Conservation (phyloP, 2,797 vertebrate species). For the Falco columbarius region DNA sequence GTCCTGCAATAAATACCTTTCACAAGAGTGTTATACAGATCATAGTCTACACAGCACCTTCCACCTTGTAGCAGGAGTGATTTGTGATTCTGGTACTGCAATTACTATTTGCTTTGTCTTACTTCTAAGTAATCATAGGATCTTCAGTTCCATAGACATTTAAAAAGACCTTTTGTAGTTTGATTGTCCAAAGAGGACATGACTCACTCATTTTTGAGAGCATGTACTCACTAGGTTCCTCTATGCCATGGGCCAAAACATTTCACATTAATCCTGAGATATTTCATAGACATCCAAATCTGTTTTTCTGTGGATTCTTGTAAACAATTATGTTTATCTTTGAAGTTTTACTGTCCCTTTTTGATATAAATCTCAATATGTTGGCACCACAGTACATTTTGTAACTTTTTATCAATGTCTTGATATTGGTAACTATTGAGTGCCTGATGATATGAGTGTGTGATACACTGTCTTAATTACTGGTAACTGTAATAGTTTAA, state of each 20-base stretch:
- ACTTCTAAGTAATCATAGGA: not conserved
- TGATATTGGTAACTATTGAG: not conserved
- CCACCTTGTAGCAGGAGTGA: not conserved
- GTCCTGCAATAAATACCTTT: not conserved
- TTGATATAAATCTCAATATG: not conserved
- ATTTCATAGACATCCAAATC: not conserved
- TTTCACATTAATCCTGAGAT: not conserved
- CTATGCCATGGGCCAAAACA: not conserved
- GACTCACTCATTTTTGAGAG: not conserved
- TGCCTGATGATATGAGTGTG: not conserved
- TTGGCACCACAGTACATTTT: not conserved
- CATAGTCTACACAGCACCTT: not conserved
- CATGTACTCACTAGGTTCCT: not conserved
- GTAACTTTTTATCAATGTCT: not conserved
- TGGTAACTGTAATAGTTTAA: not conserved
- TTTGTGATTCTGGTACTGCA: not conserved
- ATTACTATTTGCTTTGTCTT: not conserved
- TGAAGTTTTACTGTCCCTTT: not conserved
- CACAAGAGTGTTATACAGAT: not conserved
- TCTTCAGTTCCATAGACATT: not conserved
- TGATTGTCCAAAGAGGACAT: not conserved
- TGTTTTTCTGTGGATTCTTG: not conserved
- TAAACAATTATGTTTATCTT: not conserved
- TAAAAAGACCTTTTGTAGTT: not conserved
- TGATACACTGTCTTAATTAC: not conserved